Percentiles rank a stretch among this genome's conserved stretches.
These are phyloP conservation scores for Leptonema lineaticorne DNA, from an alignment of 1,140 invertebrate species.

Conservation along the genomic window DNA sequence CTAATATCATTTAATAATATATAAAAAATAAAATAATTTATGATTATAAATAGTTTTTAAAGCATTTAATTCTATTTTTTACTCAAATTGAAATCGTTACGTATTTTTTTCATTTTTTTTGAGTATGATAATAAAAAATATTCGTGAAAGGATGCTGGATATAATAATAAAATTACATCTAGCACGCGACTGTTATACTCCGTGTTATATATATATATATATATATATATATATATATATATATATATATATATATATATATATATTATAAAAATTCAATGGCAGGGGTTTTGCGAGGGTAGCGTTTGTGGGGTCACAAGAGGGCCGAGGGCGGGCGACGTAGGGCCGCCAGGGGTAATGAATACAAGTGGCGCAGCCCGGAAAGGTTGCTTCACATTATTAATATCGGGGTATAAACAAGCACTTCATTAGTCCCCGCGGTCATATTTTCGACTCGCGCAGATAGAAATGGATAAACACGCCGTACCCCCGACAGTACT, in stretches of 20 bases:
- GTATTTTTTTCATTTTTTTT: no score
- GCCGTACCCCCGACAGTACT: conserved; percentile 24
- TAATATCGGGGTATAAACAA: conserved; percentile 43
- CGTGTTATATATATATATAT: no score
- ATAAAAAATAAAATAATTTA: no score
- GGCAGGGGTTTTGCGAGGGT: no score
- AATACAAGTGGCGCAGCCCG: conserved; percentile 32
- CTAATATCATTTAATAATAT: no score
- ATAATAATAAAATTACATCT: conserved; percentile 30
- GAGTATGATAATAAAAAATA: no score
- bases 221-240: no score
- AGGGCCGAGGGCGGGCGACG: neutral
- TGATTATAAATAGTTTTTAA: no score
- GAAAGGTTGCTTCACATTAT: conserved; percentile 32
- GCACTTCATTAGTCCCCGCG: conserved; percentile 42
- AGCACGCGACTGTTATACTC: conserved; percentile 17
- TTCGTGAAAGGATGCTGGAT: neutral
- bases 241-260: no score
- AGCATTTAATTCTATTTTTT: no score
- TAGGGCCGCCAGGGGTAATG: conserved; percentile 31
- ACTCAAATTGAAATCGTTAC: no score
- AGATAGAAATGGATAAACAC: conserved; percentile 41
- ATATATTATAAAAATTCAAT: neutral
- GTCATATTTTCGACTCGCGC: conserved; percentile 41
- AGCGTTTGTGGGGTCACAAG: no score